Base-by-base conservation (phyloP, 1,140 invertebrate species). In the Babylonia areolata region DNA sequence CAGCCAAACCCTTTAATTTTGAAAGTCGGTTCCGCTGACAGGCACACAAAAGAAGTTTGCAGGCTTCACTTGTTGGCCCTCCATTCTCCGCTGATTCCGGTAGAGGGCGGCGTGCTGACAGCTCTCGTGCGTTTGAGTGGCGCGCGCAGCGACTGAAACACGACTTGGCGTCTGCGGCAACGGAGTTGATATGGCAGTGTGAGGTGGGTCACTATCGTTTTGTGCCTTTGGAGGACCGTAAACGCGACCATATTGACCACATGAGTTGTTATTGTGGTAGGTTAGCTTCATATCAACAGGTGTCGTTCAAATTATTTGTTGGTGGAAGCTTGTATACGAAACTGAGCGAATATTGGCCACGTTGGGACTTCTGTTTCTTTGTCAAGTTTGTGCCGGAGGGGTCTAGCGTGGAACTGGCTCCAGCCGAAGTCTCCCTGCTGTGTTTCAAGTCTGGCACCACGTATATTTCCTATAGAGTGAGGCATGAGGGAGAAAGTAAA, bases 111-210 rank as follows among this genome's bases (percentile, higher is more conserved):
- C 58, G 23, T n/a, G 20, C 58, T 28, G 28, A 64, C 81, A 73
- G 35, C 71, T 39, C 71, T 40, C 42, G 46, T 46, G 1, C 31
- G 73, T 40, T 31, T 5, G 73, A 37, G 35, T 35, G 46, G 35
- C 73, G 73, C 84, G 73, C 73, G 35, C 84, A 75, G 39, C 51
- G 35, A 79, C 84, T 42, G 20, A 31, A 64, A 64, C 15, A 84
- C 35, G 75, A 84, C 23, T 83, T 84, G 82, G 82, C 82, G 82
- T 84, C 82, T 84, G 82, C 82, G 82, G 82, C 82, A 84, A 84
- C 82, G 37, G 28, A 75, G 37, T 64, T 6, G 69, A 75, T 51
- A 69, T 75, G 82, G 31, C 35, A 31, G 35, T 42, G 15, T 46
- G 33, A 71, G 51, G 81, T 82, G 81, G 69, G 82, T 79, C 83